Evolutionary conservation across 2,113 vertebrate genomes (phyloP), one percentile per base, ranked within the genome.

Genomic region (Pygoscelis adeliae): DNA sequence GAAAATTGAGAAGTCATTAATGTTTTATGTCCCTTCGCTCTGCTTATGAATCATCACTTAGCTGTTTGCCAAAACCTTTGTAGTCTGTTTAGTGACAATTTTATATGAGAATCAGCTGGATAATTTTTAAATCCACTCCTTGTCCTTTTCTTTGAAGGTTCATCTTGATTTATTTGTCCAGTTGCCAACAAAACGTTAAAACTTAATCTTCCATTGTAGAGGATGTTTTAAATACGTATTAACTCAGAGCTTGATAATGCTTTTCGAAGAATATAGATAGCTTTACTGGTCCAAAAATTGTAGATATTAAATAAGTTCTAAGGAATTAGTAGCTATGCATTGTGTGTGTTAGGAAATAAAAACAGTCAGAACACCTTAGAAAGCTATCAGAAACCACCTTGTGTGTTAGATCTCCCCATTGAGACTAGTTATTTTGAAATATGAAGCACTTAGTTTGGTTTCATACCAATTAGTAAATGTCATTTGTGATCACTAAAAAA

Each of bases 1-100:
- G 91, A 96, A 95, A 97, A 96, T 74, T 88, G 91, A 95, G 85
- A 94, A 95, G 70, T 91, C 88, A 83, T 94, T 83, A 88, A 87
- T 97, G 92, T 97, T 94, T 96, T 92, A 97, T 90, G 94, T 94
- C 70, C 40, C 44, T 93, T 94, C 83, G 76, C 52, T 93, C 71
- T 71, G 49, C 61, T 85, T 85, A 47, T 95, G 85, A 93, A 93
- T 95, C 90, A 93, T 90, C 58, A 56, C 40, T 82, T 95, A 87
- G 42, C 71, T 91, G 74, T 90, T 97, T 95, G 89, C 91, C 93
- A 94, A 95, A 97, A 90, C 87, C 91, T 90, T 85, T 92, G 47
- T 89, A 26, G 89, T 93, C 50, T 95, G 65, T 91, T 93, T 92
- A 96, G 89, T 84, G 83, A 94, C 80, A 79, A 78, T 92, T 96